phyloP scores from a whole-genome alignment of 1,140 invertebrate species.

The Aphaenogaster floridana region DNA sequence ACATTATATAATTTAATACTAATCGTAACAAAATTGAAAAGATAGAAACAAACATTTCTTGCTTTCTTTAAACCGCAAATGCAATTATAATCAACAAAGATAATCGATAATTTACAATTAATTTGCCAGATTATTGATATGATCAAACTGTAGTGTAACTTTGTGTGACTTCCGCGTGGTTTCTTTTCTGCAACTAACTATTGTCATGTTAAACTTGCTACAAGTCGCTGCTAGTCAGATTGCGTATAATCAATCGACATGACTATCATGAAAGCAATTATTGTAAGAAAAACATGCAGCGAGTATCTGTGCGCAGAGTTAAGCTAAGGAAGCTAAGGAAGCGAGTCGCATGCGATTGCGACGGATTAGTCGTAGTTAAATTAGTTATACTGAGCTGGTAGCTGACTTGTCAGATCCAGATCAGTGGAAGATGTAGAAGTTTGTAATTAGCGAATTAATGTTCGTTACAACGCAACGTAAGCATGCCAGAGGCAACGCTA shows the following conservation, averaged over 20 bases:
- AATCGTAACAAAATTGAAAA: not conserved
- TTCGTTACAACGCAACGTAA: slow-evolving; percentile 3
- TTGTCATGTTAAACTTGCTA: slow-evolving; percentile 20
- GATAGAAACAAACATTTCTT: not conserved
- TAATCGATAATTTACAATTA: not conserved
- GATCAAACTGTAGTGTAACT: not conserved
- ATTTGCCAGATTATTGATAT: slow-evolving; percentile 8
- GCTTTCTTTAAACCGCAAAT: not conserved
- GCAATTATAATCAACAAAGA: not conserved
- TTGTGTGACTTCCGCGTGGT: not conserved
- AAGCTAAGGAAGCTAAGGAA: not conserved
- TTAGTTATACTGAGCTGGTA: not conserved
- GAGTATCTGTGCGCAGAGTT: slow-evolving; percentile 21
- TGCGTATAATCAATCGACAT: not conserved
- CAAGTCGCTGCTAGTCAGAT: not conserved
- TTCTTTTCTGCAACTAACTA: not conserved
- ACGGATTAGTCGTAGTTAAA: not conserved
- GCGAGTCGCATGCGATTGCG: slow-evolving; percentile 21
- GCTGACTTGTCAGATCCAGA: not conserved
- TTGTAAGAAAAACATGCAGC: slow-evolving; percentile 18
- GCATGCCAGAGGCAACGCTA: not conserved
- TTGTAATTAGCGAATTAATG: not conserved
- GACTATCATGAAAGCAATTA: not conserved
- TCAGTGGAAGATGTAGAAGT: slow-evolving; percentile 8
- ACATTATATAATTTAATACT: not conserved